phyloP scores from a whole-genome alignment of 2,888 invertebrate species.

The Silvanus unidentatus region DNA sequence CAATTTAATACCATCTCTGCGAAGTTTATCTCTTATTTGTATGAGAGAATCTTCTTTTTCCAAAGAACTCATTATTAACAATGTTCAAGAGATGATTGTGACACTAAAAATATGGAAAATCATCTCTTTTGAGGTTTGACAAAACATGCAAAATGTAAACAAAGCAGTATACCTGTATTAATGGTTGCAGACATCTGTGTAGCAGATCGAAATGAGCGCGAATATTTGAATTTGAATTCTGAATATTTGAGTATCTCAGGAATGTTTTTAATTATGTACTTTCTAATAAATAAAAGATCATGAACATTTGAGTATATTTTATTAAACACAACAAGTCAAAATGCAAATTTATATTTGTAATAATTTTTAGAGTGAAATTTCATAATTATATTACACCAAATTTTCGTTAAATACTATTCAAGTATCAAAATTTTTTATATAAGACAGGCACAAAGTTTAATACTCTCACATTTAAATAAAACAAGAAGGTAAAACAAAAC shows the following conservation, averaged over 20 bases:
- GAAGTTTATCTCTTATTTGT: constrained; percentile 61
- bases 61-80: constrained; percentile 16
- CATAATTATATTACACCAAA: constrained; percentile 33
- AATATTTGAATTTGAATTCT: no score
- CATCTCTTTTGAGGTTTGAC: no score
- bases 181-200: constrained; percentile 5
- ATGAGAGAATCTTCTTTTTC: constrained; percentile 57
- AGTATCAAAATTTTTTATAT: constrained; percentile 36
- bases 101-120: no score
- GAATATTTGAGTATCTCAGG: no score
- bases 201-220: constrained; percentile 15
- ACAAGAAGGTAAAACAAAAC: constrained; percentile 11
- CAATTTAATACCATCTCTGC: constrained; percentile 62
- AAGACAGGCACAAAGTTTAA: constrained; percentile 39
- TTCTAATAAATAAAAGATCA: no score
- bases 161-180: constrained; percentile 8
- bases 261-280: no score
- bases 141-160: not conserved
- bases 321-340: constrained; percentile 41
- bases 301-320: constrained; percentile 38
- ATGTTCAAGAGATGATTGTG: constrained; percentile 6
- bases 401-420: constrained; percentile 33
- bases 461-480: constrained; percentile 24
- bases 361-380: constrained; percentile 34
- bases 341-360: constrained; percentile 33